Evolutionary conservation across 2,797 vertebrate genomes (phyloP).

Genomic region (Leptatherina wallacei): DNA sequence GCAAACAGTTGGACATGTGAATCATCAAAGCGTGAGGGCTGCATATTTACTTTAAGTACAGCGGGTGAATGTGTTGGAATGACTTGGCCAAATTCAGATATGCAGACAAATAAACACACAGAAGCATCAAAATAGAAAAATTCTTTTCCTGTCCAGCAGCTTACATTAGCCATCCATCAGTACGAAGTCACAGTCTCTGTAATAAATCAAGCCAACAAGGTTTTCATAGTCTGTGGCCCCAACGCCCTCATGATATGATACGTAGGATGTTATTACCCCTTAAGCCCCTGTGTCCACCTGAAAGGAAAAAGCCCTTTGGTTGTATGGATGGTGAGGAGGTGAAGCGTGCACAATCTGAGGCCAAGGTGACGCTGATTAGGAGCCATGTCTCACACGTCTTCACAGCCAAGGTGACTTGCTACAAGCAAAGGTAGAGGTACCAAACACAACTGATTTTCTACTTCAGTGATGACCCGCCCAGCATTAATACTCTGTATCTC

Average conservation of each 20-base stretch:
- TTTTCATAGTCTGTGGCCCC: slow-evolving; percentile 45
- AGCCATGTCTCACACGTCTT: slow-evolving; percentile 5
- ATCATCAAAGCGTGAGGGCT: slow-evolving; percentile 1
- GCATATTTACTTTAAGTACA: neutral
- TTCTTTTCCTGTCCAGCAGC: slow-evolving; percentile 13
- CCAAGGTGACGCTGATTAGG: slow-evolving; percentile 46
- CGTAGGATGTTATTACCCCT: slow-evolving; percentile 55
- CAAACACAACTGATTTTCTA: slow-evolving; percentile 37
- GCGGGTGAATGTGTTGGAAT: neutral
- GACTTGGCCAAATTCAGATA: slow-evolving; percentile 6
- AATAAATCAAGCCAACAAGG: slow-evolving; percentile 72
- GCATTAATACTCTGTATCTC: slow-evolving; percentile 46
- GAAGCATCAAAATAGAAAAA: slow-evolving; percentile 30
- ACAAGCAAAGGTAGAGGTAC: neutral
- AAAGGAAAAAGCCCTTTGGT: slow-evolving; percentile 22
- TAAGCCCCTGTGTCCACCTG: slow-evolving; percentile 42
- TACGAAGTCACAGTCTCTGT: slow-evolving; percentile 27
- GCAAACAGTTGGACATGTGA: slow-evolving; percentile 12
- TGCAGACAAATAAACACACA: neutral
- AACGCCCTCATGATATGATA: slow-evolving; percentile 53
- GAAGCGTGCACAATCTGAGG: slow-evolving; percentile 25
- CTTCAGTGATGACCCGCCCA: slow-evolving; percentile 30
- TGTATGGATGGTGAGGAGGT: slow-evolving; percentile 34
- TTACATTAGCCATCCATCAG: slow-evolving; percentile 62
- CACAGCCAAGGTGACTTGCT: slow-evolving; percentile 61